Conservation (phyloP, 2,113 vertebrate genomes). For the Megaptera novaeangliae region DNA sequence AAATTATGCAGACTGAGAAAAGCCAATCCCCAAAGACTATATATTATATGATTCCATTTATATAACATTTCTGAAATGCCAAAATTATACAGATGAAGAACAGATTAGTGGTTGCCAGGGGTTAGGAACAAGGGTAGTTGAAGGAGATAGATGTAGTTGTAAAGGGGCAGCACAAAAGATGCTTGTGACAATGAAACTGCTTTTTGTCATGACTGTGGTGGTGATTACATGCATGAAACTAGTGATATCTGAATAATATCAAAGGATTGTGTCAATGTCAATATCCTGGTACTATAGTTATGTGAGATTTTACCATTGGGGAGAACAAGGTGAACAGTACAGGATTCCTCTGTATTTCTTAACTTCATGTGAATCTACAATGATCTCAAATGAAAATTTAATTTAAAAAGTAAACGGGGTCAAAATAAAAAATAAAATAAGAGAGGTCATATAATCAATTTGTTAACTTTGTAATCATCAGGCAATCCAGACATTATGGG, state of each 20-base stretch:
- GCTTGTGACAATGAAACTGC: background rate
- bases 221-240: background rate
- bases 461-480: background rate
- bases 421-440: background rate
- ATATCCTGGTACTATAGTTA: background rate
- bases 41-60: background rate
- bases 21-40: background rate
- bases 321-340: background rate
- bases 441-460: background rate
- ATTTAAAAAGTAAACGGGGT: background rate
- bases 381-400: background rate
- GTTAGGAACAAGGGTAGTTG: rapidly evolving
- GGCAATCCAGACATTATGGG: background rate
- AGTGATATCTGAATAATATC: background rate
- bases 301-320: background rate
- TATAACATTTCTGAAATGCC: background rate
- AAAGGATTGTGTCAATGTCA: background rate
- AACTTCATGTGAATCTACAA: background rate
- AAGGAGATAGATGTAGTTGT: background rate
- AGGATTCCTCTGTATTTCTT: background rate
- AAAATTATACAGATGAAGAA: background rate
- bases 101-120: background rate
- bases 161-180: background rate
- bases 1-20: background rate
- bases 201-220: background rate